phyloP scores from a whole-genome alignment of 2,888 invertebrate species.

The Drosophila yooni region DNA sequence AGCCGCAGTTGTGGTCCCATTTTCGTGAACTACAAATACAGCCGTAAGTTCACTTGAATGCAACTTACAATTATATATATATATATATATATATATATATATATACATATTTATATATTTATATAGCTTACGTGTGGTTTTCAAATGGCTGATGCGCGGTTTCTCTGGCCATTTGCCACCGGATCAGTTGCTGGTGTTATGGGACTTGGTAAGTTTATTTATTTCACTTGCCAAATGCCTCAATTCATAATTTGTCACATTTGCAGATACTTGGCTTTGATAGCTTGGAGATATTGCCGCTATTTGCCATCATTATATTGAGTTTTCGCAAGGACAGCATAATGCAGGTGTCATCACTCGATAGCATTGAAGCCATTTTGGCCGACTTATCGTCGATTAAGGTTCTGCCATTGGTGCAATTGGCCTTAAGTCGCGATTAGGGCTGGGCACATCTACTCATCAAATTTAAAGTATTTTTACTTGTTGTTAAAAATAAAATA shows the following conservation, averaged over 20 bases:
- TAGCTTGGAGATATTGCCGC: conserved; percentile 94
- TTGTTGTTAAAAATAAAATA: not conserved
- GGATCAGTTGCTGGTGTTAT: conserved; percentile 95
- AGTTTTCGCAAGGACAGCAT: conserved; percentile 94
- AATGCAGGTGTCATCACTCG: conserved; percentile 90
- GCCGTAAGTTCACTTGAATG: conserved; percentile 89
- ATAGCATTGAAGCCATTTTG: conserved; percentile 93
- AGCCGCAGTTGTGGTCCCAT: conserved; percentile 96
- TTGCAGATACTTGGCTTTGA: conserved; percentile 92
- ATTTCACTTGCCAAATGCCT: no score
- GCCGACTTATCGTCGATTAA: conserved; percentile 95
- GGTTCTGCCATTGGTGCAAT: conserved; percentile 93
- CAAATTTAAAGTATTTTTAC: conserved; percentile 13
- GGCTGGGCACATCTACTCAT: not conserved
- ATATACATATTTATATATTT: conserved; percentile 13
- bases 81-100: no score
- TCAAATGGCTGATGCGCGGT: conserved; percentile 98
- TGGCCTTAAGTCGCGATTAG: conserved; percentile 90
- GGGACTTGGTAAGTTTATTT: conserved; percentile 90
- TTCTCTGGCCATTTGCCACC: conserved; percentile 97
- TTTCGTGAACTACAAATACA: conserved; percentile 94
- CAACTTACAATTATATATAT: no score
- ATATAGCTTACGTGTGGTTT: conserved; percentile 93
- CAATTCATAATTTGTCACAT: not conserved
- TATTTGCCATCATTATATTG: conserved; percentile 93